Percentiles rank a stretch among this genome's conserved stretches.
Conservation (phyloP, 2,113 vertebrate species). For the Onychostruthus taczanowskii region DNA sequence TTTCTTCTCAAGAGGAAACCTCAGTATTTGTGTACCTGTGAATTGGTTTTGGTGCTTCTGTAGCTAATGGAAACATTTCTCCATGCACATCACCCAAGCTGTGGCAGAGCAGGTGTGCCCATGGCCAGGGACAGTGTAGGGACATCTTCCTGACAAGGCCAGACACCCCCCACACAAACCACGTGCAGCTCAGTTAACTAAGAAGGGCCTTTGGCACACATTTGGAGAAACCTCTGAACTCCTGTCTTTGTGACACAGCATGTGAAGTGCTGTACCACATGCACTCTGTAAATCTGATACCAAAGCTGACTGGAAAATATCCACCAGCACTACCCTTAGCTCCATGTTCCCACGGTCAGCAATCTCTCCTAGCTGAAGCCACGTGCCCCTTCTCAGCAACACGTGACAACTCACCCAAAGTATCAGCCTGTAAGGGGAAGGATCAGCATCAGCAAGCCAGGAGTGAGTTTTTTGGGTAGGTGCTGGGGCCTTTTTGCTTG, state of each 20-base stretch:
- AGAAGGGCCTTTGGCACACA: background rate
- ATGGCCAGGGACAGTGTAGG: rapidly evolving
- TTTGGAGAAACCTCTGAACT: background rate
- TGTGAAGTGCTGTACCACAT: background rate
- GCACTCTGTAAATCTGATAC: background rate
- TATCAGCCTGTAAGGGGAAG: background rate
- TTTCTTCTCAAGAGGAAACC: background rate
- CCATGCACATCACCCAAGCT: background rate
- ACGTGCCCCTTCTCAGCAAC: background rate
- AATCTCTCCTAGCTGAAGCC: background rate
- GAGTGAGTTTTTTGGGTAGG: rapidly evolving
- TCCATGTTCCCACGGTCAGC: background rate
- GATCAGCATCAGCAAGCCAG: background rate
- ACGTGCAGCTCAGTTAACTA: background rate
- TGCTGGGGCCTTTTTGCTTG: background rate
- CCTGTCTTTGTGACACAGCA: background rate
- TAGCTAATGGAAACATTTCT: background rate
- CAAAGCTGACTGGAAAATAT: background rate
- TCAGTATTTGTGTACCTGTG: background rate
- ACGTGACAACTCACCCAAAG: background rate
- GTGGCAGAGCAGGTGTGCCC: background rate
- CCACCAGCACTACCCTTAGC: background rate
- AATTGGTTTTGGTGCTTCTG: background rate
- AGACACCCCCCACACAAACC: background rate
- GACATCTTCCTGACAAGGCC: background rate